phyloP scores from a whole-genome alignment of 2,797 vertebrate species.

The Iguana delicatissima region DNA sequence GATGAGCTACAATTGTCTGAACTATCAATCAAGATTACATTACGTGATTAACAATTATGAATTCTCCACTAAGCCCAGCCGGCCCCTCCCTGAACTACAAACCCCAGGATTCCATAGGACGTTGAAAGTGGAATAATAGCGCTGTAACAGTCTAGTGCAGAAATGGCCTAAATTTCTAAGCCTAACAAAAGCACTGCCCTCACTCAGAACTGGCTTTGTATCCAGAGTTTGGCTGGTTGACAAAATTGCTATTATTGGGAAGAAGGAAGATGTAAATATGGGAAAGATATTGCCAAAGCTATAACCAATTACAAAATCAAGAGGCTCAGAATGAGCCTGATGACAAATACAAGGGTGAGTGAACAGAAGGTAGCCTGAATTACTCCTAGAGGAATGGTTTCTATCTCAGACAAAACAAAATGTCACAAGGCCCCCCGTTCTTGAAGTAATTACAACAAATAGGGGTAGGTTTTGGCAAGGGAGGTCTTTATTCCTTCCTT shows the following conservation, averaged over 20 bases:
- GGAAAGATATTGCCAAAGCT: neutral
- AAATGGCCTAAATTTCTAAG: no score
- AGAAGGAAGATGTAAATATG: neutral
- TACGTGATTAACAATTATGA: no score
- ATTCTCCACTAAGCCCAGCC: no score
- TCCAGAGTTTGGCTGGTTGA: neutral
- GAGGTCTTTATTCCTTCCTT: neutral
- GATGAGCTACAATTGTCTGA: no score
- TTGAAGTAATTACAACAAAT: neutral
- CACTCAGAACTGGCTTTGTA: neutral
- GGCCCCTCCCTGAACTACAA: no score
- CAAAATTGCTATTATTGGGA: neutral
- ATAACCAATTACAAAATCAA: neutral
- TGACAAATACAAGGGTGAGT: neutral
- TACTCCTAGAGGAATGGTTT: neutral
- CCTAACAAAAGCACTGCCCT: neutral
- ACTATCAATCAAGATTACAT: no score
- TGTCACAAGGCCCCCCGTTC: neutral
- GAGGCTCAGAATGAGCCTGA: no score
- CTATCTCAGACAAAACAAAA: neutral
- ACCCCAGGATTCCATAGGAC: no score
- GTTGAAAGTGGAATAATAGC: no score
- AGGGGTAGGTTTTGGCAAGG: neutral
- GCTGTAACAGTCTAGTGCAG: no score
- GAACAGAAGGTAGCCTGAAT: neutral